phyloP scores from a whole-genome alignment of 2,797 vertebrate genomes.

The Syngnathus rostellatus region DNA sequence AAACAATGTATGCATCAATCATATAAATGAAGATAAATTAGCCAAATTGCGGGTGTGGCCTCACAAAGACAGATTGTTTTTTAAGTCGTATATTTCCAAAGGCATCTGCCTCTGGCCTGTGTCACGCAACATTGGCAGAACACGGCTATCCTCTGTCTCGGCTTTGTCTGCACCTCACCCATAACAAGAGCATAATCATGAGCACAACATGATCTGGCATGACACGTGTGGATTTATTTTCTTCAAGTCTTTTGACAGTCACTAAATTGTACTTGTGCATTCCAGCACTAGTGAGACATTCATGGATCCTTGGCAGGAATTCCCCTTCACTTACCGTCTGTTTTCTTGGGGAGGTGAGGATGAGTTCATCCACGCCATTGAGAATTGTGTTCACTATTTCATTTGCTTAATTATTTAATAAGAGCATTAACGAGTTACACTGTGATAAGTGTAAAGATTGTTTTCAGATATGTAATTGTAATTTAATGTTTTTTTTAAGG shows the following conservation, averaged over 20 bases:
- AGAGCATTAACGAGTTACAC: not conserved
- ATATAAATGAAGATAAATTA: not conserved
- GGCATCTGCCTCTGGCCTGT: not conserved
- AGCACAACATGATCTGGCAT: not conserved
- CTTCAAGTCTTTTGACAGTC: slow-evolving; percentile 19
- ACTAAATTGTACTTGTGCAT: slow-evolving; percentile 43
- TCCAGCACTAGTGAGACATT: slow-evolving; percentile 57
- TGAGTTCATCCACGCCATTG: slow-evolving; percentile 52
- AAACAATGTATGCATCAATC: not conserved
- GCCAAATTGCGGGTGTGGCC: not conserved
- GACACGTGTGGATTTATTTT: not conserved
- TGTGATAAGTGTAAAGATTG: not conserved
- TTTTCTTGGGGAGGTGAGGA: slow-evolving; percentile 50
- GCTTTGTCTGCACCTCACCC: not conserved
- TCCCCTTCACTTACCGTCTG: slow-evolving; percentile 33
- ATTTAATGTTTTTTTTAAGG: not conserved
- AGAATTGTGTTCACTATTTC: slow-evolving; percentile 3
- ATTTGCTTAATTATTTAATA: not conserved
- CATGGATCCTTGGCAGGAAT: slow-evolving; percentile 57
- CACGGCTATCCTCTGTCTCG: not conserved
- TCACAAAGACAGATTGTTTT: not conserved
- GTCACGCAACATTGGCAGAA: not conserved
- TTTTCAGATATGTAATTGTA: not conserved
- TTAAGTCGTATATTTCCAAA: not conserved
- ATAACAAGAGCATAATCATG: slow-evolving; percentile 6